Percentiles rank a stretch among this genome's conserved stretches.
Evolutionary conservation across 2,797 vertebrate genomes (phyloP).

Genomic region (Cossypha polioptera): DNA sequence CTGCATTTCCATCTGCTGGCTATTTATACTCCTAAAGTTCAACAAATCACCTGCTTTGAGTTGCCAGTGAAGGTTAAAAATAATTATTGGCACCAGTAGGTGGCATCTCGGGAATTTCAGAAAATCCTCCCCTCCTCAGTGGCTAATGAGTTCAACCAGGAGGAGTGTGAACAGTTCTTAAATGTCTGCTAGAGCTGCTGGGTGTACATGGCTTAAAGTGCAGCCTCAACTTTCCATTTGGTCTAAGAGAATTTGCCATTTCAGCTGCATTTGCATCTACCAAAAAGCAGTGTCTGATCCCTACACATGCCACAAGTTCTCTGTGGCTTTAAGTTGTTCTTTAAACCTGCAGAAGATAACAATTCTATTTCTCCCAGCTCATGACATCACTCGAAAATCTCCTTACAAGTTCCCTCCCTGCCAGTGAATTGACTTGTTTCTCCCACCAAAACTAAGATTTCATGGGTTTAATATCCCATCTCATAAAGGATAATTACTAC

Average conservation of each 20-base stretch:
- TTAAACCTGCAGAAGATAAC: not conserved
- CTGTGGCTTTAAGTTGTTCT: not conserved
- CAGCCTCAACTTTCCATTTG: not conserved
- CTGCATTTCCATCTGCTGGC: not conserved
- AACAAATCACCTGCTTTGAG: not conserved
- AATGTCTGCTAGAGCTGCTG: not conserved
- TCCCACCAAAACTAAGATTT: not conserved
- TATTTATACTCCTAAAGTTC: not conserved
- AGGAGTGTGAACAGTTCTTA: not conserved
- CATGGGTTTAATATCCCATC: slow-evolving; percentile 3
- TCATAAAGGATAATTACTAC: slow-evolving; percentile 49
- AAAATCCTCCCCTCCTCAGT: not conserved
- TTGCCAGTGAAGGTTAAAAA: slow-evolving; percentile 22
- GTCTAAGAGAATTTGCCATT: not conserved
- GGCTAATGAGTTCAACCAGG: not conserved
- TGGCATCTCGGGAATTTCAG: slow-evolving; percentile 27
- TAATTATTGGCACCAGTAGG: slow-evolving; percentile 18
- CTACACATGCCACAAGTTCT: not conserved
- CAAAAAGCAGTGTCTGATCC: not conserved
- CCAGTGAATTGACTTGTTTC: not conserved
- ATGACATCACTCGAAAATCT: not conserved
- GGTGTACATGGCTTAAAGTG: not conserved
- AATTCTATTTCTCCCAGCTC: not conserved
- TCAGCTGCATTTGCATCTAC: not conserved
- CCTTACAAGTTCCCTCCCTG: not conserved